Conservation (phyloP, 2,113 vertebrate genomes). For the Plectropomus leopardus region DNA sequence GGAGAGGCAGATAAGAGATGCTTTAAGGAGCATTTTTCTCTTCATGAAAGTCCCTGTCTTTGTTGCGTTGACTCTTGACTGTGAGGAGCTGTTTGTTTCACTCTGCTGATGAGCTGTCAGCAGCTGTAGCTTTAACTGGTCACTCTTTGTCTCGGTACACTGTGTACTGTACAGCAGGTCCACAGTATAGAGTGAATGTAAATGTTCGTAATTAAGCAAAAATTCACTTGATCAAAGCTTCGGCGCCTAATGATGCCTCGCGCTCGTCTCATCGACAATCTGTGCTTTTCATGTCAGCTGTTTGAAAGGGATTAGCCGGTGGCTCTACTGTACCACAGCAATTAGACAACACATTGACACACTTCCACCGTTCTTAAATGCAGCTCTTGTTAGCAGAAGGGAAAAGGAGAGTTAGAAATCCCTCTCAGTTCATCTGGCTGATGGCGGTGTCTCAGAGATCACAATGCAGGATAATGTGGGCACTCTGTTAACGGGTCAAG, state of each 20-base stretch:
- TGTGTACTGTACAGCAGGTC: slow-evolving; percentile 38
- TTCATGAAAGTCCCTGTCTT: slow-evolving; percentile 41
- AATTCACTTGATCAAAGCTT: slow-evolving; percentile 72
- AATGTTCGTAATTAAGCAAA: slow-evolving; percentile 70
- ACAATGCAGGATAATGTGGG: slow-evolving; percentile 42
- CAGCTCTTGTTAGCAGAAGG: slow-evolving; percentile 52
- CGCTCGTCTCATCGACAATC: slow-evolving; percentile 53
- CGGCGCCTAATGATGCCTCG: slow-evolving; percentile 65
- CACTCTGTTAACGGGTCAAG: slow-evolving; percentile 48
- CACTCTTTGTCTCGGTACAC: slow-evolving; percentile 41
- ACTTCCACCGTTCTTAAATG: slow-evolving; percentile 60
- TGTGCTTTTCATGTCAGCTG: slow-evolving; percentile 67
- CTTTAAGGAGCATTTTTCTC: slow-evolving; percentile 18
- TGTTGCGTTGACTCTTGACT: slow-evolving; percentile 20
- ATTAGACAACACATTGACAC: slow-evolving; percentile 73
- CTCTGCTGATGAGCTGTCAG: slow-evolving; percentile 40
- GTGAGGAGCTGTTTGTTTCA: slow-evolving; percentile 25
- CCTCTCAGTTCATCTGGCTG: slow-evolving; percentile 37
- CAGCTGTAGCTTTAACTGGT: slow-evolving; percentile 41
- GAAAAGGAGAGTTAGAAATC: slow-evolving; percentile 29
- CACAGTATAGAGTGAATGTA: slow-evolving; percentile 58
- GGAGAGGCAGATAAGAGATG: neutral
- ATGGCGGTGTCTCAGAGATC: slow-evolving; percentile 28
- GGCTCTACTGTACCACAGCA: slow-evolving; percentile 55
- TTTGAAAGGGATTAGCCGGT: slow-evolving; percentile 65